A percentile compares a stretch with the other conserved stretches of the same genome.
These are phyloP conservation scores for Drosophila tani DNA, from an alignment of 1,140 invertebrate species.

Conservation along the genomic window DNA sequence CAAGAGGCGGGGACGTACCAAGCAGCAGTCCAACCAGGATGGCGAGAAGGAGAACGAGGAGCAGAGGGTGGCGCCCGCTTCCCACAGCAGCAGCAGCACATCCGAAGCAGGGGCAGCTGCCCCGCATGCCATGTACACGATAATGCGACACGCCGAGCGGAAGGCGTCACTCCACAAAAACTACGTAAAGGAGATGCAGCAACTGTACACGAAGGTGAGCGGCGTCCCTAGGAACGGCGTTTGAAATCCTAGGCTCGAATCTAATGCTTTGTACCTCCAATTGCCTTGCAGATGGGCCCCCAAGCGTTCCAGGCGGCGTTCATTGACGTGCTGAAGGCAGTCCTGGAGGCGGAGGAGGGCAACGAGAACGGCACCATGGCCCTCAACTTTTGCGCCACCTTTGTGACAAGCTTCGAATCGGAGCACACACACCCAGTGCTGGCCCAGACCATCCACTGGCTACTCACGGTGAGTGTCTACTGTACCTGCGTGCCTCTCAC, in stretches of 20 bases:
- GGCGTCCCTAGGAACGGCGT: not conserved
- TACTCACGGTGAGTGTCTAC: slow-evolving; percentile 83
- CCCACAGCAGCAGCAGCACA: not conserved
- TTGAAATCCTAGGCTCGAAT: not conserved
- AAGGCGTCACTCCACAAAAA: slow-evolving; percentile 88
- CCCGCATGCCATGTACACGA: slow-evolving; percentile 68
- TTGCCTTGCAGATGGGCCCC: slow-evolving; percentile 84
- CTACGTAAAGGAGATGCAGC: slow-evolving; percentile 87
- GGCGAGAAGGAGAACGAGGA: slow-evolving; percentile 56
- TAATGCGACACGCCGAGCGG: slow-evolving; percentile 87
- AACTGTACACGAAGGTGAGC: slow-evolving; percentile 86
- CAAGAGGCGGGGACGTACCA: slow-evolving; percentile 7
- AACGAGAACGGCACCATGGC: slow-evolving; percentile 88
- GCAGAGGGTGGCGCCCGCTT: not conserved
- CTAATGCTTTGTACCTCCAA: not conserved
- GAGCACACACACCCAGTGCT: slow-evolving; percentile 87
- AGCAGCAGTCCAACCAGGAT: slow-evolving; percentile 27
- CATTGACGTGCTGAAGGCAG: slow-evolving; percentile 86
- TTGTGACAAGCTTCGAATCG: slow-evolving; percentile 86
- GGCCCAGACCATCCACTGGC: slow-evolving; percentile 86
- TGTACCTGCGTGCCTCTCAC: slow-evolving; percentile 29
- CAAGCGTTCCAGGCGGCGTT: slow-evolving; percentile 86
- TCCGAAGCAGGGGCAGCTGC: not conserved
- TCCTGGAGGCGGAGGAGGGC: slow-evolving; percentile 87
- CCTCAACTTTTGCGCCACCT: slow-evolving; percentile 88